Percentiles rank a stretch among this genome's conserved stretches.
phyloP scores from a whole-genome alignment of 2,888 invertebrate species.

The Heliconius charithonia region DNA sequence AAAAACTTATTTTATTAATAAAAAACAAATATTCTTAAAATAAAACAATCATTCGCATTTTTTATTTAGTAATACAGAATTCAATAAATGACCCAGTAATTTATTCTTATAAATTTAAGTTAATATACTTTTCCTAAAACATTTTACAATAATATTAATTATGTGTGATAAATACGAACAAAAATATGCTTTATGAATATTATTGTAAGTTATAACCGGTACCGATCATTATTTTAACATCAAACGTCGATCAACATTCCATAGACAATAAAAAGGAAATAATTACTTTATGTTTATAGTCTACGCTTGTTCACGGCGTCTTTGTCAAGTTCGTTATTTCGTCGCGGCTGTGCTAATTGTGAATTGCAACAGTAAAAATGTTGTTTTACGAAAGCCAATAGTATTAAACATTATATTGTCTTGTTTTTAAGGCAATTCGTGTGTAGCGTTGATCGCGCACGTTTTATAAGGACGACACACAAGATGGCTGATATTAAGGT shows the following conservation, averaged over 20 bases:
- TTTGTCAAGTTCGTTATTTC: constrained; percentile 61
- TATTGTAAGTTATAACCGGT: neutral
- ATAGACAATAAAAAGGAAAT: constrained; percentile 34
- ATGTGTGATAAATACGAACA: neutral
- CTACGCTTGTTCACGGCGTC: constrained; percentile 69
- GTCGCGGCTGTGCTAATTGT: constrained; percentile 58
- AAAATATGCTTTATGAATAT: neutral
- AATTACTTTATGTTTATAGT: constrained; percentile 53
- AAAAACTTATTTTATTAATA: neutral
- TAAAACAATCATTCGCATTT: neutral
- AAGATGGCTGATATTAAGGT: constrained; percentile 84
- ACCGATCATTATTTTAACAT: neutral
- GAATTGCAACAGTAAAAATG: constrained; percentile 62
- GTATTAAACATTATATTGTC: constrained; percentile 58
- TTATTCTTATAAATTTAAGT: too few species aligned
- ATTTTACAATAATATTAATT: neutral
- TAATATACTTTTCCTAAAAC: neutral
- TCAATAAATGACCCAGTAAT: too few species aligned
- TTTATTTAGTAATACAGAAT: neutral
- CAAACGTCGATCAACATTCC: constrained; percentile 1
- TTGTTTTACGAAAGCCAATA: constrained; percentile 60
- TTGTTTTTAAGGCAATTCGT: constrained; percentile 62
- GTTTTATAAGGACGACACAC: constrained; percentile 62
- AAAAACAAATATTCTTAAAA: neutral
- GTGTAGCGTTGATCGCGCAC: constrained; percentile 72